Percentiles rank a stretch among this genome's conserved stretches.
Evolutionary conservation across 2,113 vertebrate species (phyloP).

Genomic region (Cairina moschata): DNA sequence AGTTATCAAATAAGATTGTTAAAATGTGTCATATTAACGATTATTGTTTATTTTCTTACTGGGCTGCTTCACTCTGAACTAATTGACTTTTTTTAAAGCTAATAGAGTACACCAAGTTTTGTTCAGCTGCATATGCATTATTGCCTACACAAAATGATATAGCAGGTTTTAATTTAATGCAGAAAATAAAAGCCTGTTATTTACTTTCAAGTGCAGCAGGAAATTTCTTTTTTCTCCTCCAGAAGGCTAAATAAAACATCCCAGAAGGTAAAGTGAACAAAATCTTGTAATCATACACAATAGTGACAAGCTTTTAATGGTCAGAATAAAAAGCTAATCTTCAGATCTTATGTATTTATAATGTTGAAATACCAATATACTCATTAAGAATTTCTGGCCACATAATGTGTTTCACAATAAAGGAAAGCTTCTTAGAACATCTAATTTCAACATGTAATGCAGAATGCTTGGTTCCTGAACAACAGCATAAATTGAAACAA

Average conservation of each 20-base stretch:
- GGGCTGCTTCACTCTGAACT: constrained; percentile 46
- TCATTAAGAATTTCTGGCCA: constrained; percentile 35
- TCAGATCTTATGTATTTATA: constrained; percentile 18
- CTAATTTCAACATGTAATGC: not conserved
- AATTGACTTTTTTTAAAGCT: constrained; percentile 36
- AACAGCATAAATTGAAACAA: not conserved
- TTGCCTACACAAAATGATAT: constrained; percentile 43
- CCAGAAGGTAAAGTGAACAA: constrained; percentile 34
- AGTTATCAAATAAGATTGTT: constrained; percentile 50
- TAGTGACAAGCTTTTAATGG: constrained; percentile 23
- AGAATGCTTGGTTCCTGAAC: not conserved
- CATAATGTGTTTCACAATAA: not conserved
- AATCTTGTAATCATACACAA: constrained; percentile 30
- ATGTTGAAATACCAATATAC: constrained; percentile 25
- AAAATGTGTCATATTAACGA: constrained; percentile 44
- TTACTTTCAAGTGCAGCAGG: constrained; percentile 58
- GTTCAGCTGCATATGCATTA: constrained; percentile 45
- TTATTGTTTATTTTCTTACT: constrained; percentile 42
- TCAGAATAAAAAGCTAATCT: constrained; percentile 35
- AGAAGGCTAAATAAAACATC: constrained; percentile 61
- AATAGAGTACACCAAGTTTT: constrained; percentile 48
- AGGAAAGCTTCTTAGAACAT: not conserved
- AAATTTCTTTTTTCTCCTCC: constrained; percentile 44
- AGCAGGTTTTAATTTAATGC: constrained; percentile 56
- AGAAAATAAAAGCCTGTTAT: constrained; percentile 64